Evolutionary conservation across 2,888 invertebrate species (phyloP).

Genomic region (Leptothorax acervorum): DNA sequence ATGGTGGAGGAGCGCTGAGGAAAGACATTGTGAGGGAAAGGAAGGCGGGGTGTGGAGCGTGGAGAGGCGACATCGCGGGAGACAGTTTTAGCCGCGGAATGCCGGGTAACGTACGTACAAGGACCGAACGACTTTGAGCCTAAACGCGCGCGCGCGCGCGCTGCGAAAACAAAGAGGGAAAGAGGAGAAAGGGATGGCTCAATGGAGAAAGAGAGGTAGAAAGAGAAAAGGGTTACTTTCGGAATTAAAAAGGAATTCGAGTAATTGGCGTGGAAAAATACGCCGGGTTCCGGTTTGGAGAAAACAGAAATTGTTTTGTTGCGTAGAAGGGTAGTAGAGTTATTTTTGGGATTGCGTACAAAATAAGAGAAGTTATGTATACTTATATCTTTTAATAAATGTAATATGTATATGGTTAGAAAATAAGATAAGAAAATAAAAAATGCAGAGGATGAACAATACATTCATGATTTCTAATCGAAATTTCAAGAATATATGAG

Average conservation of each 20-base stretch:
- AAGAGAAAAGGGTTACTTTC: conserved; percentile 23
- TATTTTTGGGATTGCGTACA: background rate
- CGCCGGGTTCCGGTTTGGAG: background rate
- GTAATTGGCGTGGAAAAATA: conserved; percentile 30
- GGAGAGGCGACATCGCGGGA: conserved; percentile 66
- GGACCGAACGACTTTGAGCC: conserved; percentile 66
- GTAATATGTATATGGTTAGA: background rate
- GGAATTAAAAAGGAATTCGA: conserved; percentile 46
- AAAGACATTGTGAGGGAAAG: conserved; percentile 46
- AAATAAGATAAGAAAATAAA: background rate
- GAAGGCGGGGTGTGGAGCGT: conserved; percentile 31
- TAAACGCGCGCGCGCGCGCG: conserved; percentile 43
- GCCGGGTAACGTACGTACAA: conserved; percentile 77
- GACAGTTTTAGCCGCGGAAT: conserved; percentile 83
- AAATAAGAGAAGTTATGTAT: background rate
- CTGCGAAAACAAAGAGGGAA: conserved; percentile 64
- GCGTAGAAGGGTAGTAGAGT: background rate
- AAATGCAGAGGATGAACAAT: too few species aligned
- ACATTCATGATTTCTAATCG: too few species aligned
- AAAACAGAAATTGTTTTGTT: conserved; percentile 15
- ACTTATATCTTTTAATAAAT: background rate
- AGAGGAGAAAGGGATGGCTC: background rate
- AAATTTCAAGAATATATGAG: background rate
- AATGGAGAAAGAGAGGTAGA: background rate
- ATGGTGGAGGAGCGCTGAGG: conserved; percentile 55